Conservation (phyloP, 2,888 invertebrate genomes). For the Plebejus anna region DNA sequence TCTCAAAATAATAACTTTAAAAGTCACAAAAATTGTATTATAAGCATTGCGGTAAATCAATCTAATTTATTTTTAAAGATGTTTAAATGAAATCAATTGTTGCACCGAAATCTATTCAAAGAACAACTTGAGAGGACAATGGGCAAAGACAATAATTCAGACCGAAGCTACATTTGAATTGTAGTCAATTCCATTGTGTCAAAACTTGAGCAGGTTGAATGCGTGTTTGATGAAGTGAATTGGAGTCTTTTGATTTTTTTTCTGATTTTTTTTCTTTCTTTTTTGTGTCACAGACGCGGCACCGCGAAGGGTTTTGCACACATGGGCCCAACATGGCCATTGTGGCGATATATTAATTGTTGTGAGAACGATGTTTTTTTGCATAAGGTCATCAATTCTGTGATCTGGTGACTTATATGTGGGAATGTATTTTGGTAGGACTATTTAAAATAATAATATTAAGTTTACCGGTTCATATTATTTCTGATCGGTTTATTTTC, state of each 20-base stretch:
- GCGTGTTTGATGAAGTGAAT: slow-evolving; percentile 77
- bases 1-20: slow-evolving; percentile 1
- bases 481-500: neutral
- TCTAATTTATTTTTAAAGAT: slow-evolving; percentile 20
- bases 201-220: slow-evolving; percentile 59
- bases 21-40: slow-evolving; percentile 13
- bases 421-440: neutral
- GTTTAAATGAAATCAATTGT: slow-evolving; percentile 20
- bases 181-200: slow-evolving; percentile 52
- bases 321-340: slow-evolving; percentile 71
- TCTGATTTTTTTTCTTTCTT: slow-evolving; percentile 46
- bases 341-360: slow-evolving; percentile 53
- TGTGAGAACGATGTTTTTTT: slow-evolving; percentile 40
- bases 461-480: neutral
- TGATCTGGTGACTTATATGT: slow-evolving; percentile 7
- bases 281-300: slow-evolving; percentile 33
- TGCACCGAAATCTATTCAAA: slow-evolving; percentile 44
- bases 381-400: slow-evolving; percentile 8
- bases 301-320: slow-evolving; percentile 67
- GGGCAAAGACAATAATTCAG: slow-evolving; percentile 71
- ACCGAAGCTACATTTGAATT: slow-evolving; percentile 52
- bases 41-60: neutral
- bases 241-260: slow-evolving; percentile 62
- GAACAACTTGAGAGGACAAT: slow-evolving; percentile 55
- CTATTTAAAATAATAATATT: neutral